Evolutionary conservation across 2,113 vertebrate genomes (phyloP).

Genomic region (Menidia beryllina): DNA sequence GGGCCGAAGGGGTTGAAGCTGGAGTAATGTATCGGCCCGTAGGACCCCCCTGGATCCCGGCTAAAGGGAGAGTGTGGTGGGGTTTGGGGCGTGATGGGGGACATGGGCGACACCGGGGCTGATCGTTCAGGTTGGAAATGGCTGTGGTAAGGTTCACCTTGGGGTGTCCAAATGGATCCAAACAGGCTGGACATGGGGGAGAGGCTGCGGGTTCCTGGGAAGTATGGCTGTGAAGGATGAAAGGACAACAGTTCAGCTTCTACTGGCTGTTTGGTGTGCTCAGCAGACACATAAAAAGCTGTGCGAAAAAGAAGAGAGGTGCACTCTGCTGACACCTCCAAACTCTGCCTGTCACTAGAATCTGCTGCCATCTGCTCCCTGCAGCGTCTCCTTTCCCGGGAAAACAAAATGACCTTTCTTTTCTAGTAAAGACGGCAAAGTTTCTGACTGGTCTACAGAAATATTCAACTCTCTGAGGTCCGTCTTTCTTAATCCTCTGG

Average conservation of each 20-base stretch:
- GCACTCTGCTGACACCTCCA: neutral
- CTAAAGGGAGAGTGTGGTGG: conserved; percentile 80
- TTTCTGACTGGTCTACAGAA: neutral
- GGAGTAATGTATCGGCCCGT: conserved; percentile 89
- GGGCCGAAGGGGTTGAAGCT: conserved; percentile 96
- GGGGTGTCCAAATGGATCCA: conserved; percentile 98
- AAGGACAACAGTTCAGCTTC: neutral
- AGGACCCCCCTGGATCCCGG: conserved; percentile 86
- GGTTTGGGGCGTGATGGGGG: conserved; percentile 82
- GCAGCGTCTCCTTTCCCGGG: conserved; percentile 1
- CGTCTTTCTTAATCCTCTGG: no score
- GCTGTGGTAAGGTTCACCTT: conserved; percentile 90
- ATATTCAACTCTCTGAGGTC: neutral
- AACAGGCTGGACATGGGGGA: conserved; percentile 99
- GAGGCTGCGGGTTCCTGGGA: conserved; percentile 95
- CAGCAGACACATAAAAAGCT: no score
- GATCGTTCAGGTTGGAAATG: conserved; percentile 86
- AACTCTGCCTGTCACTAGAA: conserved; percentile 13
- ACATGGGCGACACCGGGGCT: conserved; percentile 82
- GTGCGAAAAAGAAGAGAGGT: no score
- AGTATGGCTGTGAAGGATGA: conserved; percentile 86
- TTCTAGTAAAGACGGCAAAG: neutral
- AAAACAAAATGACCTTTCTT: conserved; percentile 14
- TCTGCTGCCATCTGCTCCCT: conserved; percentile 27
- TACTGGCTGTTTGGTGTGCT: neutral